Evolutionary conservation across 1,140 invertebrate genomes (phyloP).

Genomic region (Brachionus paranguensis): DNA sequence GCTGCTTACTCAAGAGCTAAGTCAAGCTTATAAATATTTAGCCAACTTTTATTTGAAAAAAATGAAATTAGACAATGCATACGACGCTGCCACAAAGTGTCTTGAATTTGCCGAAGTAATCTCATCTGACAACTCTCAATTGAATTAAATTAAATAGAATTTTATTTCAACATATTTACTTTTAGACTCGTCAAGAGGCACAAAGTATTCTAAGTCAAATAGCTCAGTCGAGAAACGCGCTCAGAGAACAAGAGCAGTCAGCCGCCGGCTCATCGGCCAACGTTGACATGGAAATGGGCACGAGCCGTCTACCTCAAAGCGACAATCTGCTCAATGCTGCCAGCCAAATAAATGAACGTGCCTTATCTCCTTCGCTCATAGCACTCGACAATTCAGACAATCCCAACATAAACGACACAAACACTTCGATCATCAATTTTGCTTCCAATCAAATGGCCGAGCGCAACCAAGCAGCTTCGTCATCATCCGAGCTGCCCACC

Average conservation of each 20-base stretch:
- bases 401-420: slow-evolving; percentile 17
- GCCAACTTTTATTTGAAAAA: slow-evolving; percentile 40
- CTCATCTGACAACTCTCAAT: background rate
- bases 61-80: slow-evolving; percentile 32
- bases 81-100: slow-evolving; percentile 24
- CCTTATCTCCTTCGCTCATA: background rate
- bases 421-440: background rate
- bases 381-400: slow-evolving; percentile 18
- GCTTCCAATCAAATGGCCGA: background rate
- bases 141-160: background rate
- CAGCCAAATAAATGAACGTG: background rate
- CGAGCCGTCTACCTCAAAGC: background rate
- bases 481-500: background rate
- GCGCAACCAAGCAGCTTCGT: background rate
- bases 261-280: background rate
- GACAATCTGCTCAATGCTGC: background rate
- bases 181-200: slow-evolving; percentile 35
- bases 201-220: slow-evolving; percentile 33
- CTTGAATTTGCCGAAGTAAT: slow-evolving; percentile 37
- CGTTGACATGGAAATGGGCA: background rate
- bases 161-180: background rate
- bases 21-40: slow-evolving; percentile 37
- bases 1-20: background rate
- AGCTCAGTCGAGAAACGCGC: slow-evolving; percentile 5
- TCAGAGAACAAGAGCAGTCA: background rate